A percentile compares a stretch with the other conserved stretches of the same genome.
Conservation (phyloP, 2,797 vertebrate species). For the Telmatherina bonti region DNA sequence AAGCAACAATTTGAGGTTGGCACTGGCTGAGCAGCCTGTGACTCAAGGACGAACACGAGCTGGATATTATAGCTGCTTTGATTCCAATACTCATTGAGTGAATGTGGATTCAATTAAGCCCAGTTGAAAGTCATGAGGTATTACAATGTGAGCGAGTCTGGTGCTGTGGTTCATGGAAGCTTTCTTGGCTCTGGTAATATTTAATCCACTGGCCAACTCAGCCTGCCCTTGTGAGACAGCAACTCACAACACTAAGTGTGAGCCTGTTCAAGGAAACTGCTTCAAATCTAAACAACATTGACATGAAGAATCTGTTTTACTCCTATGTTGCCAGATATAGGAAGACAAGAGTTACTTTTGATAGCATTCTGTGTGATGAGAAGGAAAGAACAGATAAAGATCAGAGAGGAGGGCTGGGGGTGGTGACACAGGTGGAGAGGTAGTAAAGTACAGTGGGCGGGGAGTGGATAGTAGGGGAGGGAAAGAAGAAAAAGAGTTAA, state of each 20-base stretch:
- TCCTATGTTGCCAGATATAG: conserved; percentile 29
- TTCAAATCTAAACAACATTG: conserved; percentile 16
- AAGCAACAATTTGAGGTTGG: conserved; percentile 46
- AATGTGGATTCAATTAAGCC: conserved; percentile 71
- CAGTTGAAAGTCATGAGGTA: conserved; percentile 69
- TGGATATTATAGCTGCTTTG: conserved; percentile 57
- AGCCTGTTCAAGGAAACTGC: conserved; percentile 16
- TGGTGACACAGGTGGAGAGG: conserved; percentile 64
- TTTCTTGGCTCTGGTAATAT: conserved; percentile 67
- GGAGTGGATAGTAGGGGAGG: conserved; percentile 35
- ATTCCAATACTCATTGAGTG: conserved; percentile 68
- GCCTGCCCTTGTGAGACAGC: conserved; percentile 26
- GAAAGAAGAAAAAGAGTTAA: conserved; percentile 56
- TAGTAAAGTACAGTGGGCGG: conserved; percentile 65
- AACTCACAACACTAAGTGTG: conserved; percentile 32
- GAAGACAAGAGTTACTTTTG: conserved; percentile 27
- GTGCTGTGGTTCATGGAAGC: conserved; percentile 56
- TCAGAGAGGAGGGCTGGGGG: conserved; percentile 31
- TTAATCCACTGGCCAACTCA: conserved; percentile 57
- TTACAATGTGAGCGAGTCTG: conserved; percentile 58
- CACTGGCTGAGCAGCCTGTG: conserved; percentile 27
- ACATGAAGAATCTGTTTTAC: conserved; percentile 3
- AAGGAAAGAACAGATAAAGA: conserved; percentile 41
- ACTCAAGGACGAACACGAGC: conserved; percentile 56
- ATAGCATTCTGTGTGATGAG: conserved; percentile 26